A percentile compares a stretch with the other conserved stretches of the same genome.
Evolutionary conservation across 2,888 invertebrate genomes (phyloP).

Genomic region (Ametastegia equiseti): DNA sequence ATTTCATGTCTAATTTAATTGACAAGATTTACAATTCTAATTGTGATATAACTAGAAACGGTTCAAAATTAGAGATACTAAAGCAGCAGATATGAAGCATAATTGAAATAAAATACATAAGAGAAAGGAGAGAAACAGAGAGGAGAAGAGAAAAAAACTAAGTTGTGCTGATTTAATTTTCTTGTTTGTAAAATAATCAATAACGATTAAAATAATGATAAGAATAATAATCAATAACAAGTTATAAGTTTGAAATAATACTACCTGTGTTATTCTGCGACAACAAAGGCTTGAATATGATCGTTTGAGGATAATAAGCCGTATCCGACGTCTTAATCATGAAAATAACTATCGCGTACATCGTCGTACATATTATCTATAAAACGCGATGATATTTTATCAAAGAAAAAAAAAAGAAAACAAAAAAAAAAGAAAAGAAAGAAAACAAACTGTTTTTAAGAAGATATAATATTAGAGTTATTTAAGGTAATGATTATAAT

Average conservation of each 20-base stretch:
- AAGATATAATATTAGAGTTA: not conserved
- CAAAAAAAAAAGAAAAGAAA: not conserved
- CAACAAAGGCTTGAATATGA: not conserved
- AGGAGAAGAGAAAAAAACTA: not conserved
- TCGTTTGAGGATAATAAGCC: conserved; percentile 1
- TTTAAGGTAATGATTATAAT: not conserved
- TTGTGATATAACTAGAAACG: too few relatives aligned
- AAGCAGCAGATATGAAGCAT: not conserved
- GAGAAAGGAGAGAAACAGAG: not conserved
- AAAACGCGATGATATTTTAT: not conserved
- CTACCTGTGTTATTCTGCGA: not conserved
- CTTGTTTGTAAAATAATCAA: not conserved
- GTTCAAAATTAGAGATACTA: too few relatives aligned
- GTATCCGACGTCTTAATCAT: not conserved
- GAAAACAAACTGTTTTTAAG: not conserved
- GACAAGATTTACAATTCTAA: too few relatives aligned
- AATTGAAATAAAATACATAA: not conserved
- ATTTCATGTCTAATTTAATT: too few relatives aligned
- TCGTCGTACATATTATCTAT: not conserved
- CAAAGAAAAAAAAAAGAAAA: not conserved
- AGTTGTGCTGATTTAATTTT: conserved; percentile 2
- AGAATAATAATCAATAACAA: conserved; percentile 7
- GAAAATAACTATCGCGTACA: not conserved
- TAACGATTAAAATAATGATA: not conserved
- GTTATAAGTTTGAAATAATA: not conserved